Conservation (phyloP, 1,140 invertebrate genomes). For the Neodiprion lecontei region DNA sequence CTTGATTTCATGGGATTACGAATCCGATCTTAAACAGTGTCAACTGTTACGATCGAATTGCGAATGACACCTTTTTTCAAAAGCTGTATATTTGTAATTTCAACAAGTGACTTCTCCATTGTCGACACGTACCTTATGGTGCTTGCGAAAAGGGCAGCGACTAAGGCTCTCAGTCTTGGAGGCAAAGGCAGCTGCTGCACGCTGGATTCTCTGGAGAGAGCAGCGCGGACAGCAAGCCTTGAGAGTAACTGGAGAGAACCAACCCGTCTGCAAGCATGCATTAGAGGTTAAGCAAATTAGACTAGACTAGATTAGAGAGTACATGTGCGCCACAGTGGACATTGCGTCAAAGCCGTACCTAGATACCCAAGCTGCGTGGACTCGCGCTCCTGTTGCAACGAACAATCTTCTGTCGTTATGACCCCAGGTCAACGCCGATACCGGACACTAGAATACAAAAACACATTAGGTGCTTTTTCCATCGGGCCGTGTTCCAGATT, state of each 20-base stretch:
- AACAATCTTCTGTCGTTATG: conserved; percentile 96
- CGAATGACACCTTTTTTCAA: too few species aligned
- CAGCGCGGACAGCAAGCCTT: conserved; percentile 72
- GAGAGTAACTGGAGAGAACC: conserved; percentile 89
- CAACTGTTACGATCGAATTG: too few species aligned
- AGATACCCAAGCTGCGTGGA: conserved; percentile 93
- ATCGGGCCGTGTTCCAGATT: too few species aligned
- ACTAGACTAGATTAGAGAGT: conserved; percentile 25
- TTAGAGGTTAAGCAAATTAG: conserved; percentile 38
- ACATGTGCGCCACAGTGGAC: conserved; percentile 59
- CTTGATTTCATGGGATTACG: too few species aligned
- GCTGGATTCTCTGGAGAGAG: conserved; percentile 66
- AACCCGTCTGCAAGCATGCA: conserved; percentile 69
- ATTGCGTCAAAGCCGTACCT: conserved; percentile 54
- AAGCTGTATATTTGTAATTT: too few species aligned
- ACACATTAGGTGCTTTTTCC: too few species aligned
- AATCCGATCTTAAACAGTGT: too few species aligned
- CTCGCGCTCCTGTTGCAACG: conserved; percentile 86
- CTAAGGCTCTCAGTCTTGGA: conserved; percentile 79
- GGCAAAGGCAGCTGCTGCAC: conserved; percentile 81
- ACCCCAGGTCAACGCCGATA: conserved; percentile 96
- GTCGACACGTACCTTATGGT: conserved; percentile 72
- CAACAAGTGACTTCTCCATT: too few species aligned
- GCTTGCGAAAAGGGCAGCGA: conserved; percentile 90
- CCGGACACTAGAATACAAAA: conserved; percentile 70